Base-by-base conservation (phyloP, 2,113 vertebrate genomes). In the Oncorhynchus nerka region DNA sequence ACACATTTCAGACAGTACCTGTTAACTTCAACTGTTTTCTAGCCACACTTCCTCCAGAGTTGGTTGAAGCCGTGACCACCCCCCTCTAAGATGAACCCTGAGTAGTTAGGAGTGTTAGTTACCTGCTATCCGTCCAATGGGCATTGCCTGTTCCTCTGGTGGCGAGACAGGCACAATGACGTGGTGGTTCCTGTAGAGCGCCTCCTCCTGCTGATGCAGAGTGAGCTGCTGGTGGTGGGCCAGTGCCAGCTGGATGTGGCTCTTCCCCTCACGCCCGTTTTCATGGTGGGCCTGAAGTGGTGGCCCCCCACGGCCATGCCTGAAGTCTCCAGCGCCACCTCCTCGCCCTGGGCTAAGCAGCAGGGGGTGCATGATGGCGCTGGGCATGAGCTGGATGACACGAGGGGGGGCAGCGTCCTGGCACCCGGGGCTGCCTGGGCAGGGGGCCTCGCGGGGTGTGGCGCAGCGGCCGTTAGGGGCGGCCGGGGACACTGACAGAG, bases 61-160 rank as follows among this genome's bases (percentile, higher is more conserved):
- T 8, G 34, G 7, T 45, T 45, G 39, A 45, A 45, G 39, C 39
- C 39, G 2, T 45, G 8, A 45, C 8, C 39, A 45, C 39, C 34
- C 6, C 34, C 8, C 39, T 45, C 39, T 12, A 45, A 45, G 9
- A 45, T 45, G 39, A 45, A 45, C 39, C 39, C 8, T 45, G 9
- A 45, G 55, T 45, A 12, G 9, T 45, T 45, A 45, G 55, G n/a
- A n/a, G n/a, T 8, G 59, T 24, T 62, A 22, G 59, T 88, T 78
- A 99, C 97, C 97, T 90, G 97, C 97, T 93, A 99, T 99, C 80
- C 97, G 95, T 69, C 97, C 97, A 0, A 99, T 97, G 30, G 97
- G 97, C 88, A 97, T 94, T 0, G 93, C 81, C 2, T 95, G 97
- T 62, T 99, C 97, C 77, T 97, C 97, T 0, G 95, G 95, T 0